These are phyloP conservation scores for Aplocera efformata DNA, from an alignment of 2,888 invertebrate genomes.

Conservation along the genomic window DNA sequence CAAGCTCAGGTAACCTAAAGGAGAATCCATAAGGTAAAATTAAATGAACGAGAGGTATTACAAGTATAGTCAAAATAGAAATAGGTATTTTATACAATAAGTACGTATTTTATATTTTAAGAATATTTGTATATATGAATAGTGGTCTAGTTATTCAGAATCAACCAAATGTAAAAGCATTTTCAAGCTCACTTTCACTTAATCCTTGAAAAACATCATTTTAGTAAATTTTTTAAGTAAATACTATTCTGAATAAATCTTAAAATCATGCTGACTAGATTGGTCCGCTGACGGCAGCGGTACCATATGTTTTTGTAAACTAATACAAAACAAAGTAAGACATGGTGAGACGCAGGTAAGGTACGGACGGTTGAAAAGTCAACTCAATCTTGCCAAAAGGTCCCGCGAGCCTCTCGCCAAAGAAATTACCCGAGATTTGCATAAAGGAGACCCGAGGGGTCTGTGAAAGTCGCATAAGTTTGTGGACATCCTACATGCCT, in stretches of 20 bases:
- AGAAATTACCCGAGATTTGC: conserved; percentile 75
- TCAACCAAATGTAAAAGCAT: no score
- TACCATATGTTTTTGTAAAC: conserved; percentile 37
- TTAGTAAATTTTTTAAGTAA: no score
- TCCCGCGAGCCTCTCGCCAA: conserved; percentile 67
- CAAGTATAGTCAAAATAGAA: conserved; percentile 2
- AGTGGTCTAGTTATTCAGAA: no score
- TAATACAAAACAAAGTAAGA: conserved; percentile 37
- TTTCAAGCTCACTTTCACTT: no score
- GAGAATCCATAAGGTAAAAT: no score
- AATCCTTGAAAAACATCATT: no score
- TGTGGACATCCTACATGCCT: conserved; percentile 66
- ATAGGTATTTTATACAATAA: no score
- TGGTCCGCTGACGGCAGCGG: conserved; percentile 24
- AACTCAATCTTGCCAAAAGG: conserved; percentile 67
- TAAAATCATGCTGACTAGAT: conserved; percentile 22
- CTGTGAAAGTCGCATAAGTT: conserved; percentile 70
- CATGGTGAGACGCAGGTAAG: conserved; percentile 48
- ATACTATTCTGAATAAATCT: conserved; percentile 19
- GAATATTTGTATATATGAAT: no score
- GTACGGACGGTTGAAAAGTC: conserved; percentile 57
- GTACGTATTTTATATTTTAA: no score
- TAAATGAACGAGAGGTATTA: background rate
- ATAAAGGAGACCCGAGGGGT: conserved; percentile 72
- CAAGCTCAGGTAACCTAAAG: background rate